Conservation (phyloP, 2,888 invertebrate species). For the Nezara viridula region DNA sequence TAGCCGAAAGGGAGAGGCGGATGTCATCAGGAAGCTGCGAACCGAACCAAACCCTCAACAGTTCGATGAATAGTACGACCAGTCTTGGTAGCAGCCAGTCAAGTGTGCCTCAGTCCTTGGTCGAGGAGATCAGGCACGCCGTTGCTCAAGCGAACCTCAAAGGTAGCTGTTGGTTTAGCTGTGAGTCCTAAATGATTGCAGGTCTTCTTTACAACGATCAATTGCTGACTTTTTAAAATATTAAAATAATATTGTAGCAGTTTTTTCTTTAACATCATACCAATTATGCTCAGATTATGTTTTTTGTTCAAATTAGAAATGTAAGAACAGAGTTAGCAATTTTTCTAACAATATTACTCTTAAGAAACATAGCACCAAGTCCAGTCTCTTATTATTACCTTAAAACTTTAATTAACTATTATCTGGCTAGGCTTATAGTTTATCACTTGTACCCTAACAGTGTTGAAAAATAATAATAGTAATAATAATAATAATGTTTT, state of each 20-base stretch:
- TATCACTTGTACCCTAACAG: too few relatives aligned
- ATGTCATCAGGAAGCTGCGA: conserved; percentile 69
- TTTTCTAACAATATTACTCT: not conserved
- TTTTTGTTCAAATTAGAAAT: not conserved
- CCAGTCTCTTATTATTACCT: not conserved
- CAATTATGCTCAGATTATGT: not conserved
- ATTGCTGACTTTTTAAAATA: not conserved
- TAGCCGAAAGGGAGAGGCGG: conserved; percentile 87
- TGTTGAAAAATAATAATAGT: too few relatives aligned
- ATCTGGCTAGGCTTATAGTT: too few relatives aligned
- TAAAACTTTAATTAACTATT: too few relatives aligned
- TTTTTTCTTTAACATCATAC: too few relatives aligned
- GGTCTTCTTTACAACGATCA: not conserved
- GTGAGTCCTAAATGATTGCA: not conserved
- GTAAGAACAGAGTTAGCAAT: too few relatives aligned
- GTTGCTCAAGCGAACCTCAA: conserved; percentile 90
- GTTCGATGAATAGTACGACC: conserved; percentile 39
- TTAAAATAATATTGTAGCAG: too few relatives aligned
- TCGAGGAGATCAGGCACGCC: conserved; percentile 89
- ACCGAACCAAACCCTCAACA: conserved; percentile 50
- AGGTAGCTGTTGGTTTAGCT: conserved; percentile 72
- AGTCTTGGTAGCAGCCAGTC: conserved; percentile 30
- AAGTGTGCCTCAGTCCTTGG: conserved; percentile 81
- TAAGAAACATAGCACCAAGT: not conserved
- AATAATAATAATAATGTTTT: too few relatives aligned